Evolutionary conservation across 2,113 vertebrate genomes (phyloP), one percentile per base, ranked within the genome.

Genomic region (Melanotaenia duboulayi): DNA sequence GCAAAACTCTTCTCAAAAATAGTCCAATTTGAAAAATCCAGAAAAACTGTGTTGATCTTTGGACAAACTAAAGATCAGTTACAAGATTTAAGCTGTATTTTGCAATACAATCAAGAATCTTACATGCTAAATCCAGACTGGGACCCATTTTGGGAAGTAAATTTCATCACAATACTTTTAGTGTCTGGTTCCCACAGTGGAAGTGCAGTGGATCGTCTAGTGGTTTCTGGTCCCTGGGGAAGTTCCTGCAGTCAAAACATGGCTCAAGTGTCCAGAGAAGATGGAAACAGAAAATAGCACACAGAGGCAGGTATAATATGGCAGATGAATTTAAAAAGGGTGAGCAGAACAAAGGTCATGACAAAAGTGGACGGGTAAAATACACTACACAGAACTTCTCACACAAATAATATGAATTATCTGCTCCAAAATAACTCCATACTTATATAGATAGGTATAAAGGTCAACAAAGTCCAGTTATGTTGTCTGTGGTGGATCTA

Each of bases 381-480:
- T 14, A 57, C 51, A 39, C 61, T 4, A 46, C 22, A 74, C 16
- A 71, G 7, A 63, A 12, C 25, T 25, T 66, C 37, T 71, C 44
- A 32, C 28, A 48, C 11, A 44, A 5, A 55, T 28, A 49, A 25
- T 37, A 13, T 1, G 46, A 81, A 64, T 56, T n/a, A 76, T 73
- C 74, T 72, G 11, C 55, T 72, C 57, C 28, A 28, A 49, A 64
- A 86, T 72, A 77, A 81, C 54, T 50, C 20, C 57, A 46, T 65
- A 73, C 46, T 71, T 74, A 65, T 71, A 65, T 74, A 67, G 52
- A 71, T 48, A 75, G 32, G 57, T 19, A 74, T 71, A 62, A 89
- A 89, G 87, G 88, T 89, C 78, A 87, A 69, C 44, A 68, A 76
- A 84, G 67, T 77, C 69, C 74, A 59, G 16, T 84, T 86, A 84